phyloP scores from a whole-genome alignment of 2,888 invertebrate species.

The Pseudoips prasinana region DNA sequence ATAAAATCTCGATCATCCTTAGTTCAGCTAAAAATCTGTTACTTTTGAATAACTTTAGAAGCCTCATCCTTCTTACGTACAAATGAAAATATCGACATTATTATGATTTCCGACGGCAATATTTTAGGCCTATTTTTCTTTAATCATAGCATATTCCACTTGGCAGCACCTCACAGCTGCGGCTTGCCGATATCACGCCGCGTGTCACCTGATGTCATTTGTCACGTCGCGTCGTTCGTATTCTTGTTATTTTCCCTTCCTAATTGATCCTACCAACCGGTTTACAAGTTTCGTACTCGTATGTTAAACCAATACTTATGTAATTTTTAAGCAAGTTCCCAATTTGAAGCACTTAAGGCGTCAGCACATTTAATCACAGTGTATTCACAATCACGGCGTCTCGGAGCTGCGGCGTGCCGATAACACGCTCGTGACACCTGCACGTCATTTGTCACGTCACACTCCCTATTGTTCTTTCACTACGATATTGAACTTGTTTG shows the following conservation, averaged over 20 bases:
- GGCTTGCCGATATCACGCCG: constrained; percentile 33
- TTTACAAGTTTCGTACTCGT: not conserved
- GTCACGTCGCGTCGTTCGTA: constrained; percentile 13
- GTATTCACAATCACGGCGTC: constrained; percentile 32
- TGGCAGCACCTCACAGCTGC: constrained; percentile 30
- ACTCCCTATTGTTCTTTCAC: constrained; percentile 51
- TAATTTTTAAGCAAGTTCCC: constrained; percentile 6
- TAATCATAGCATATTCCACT: constrained; percentile 23
- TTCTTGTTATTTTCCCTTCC: constrained; percentile 16
- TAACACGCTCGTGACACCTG: constrained; percentile 64
- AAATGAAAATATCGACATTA: constrained; percentile 15
- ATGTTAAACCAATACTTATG: not conserved
- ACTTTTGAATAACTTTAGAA: no score
- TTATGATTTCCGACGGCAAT: constrained; percentile 3
- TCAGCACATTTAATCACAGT: constrained; percentile 24
- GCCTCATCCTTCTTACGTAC: constrained; percentile 3
- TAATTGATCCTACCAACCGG: constrained; percentile 23
- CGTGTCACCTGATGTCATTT: constrained; percentile 27
- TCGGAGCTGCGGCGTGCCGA: constrained; percentile 45
- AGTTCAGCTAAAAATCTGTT: no score
- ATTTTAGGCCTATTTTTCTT: constrained; percentile 24
- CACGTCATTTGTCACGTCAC: constrained; percentile 72
- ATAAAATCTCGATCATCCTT: no score
- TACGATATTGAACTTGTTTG: constrained; percentile 56
- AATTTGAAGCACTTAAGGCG: constrained; percentile 6